Base-by-base conservation (phyloP, 2,888 invertebrate genomes). In the Calliphora vomitoria region DNA sequence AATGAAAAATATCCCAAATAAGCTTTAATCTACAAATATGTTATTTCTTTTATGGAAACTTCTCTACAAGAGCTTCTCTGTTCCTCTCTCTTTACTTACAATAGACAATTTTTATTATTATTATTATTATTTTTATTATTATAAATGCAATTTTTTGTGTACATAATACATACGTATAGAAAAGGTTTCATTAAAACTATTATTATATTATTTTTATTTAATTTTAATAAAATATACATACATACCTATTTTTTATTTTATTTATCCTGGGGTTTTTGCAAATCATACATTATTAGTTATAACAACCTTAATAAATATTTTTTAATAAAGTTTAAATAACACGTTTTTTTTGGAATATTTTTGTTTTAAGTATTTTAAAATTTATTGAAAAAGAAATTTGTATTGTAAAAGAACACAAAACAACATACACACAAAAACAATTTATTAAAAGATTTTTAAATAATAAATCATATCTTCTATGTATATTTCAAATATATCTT, bases 391-490 rank as follows among this genome's bases (percentile, higher is more conserved):
- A 76, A 41, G 3, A 53, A 80, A 68, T 66, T 47, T 41, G 15
- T n/a, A 25, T 47, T 41, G 15, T n/a, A 25, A 79, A 44, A 50
- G 53, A 85, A 64, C 76, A 18, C 13, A n/a, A 80, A 55, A 44
- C 2, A 44, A 44, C 0, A 44, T 1, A 13, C 44, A 44, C 13
- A 18, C 8, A 53, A 62, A 58, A 4, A 41, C 53, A 66, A 62
- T 62, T 76, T 75, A 69, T 75, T 79, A 64, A 25, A 78, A 75
- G 47, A 71, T 72, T 86, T 82, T 83, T 76, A 69, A 82, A 82
- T 47, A 86, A 86, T 86, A 86, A 83, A 83, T 86, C 82, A 82
- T 82, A 86, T 86, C 82, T 83, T 86, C 82, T 83, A 82, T 86
- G 75, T 82, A 82, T 83, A 82, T 82, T 82, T 82, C 64, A 72